phyloP scores from a whole-genome alignment of 2,113 vertebrate genomes.

The Chiloscyllium plagiosum region DNA sequence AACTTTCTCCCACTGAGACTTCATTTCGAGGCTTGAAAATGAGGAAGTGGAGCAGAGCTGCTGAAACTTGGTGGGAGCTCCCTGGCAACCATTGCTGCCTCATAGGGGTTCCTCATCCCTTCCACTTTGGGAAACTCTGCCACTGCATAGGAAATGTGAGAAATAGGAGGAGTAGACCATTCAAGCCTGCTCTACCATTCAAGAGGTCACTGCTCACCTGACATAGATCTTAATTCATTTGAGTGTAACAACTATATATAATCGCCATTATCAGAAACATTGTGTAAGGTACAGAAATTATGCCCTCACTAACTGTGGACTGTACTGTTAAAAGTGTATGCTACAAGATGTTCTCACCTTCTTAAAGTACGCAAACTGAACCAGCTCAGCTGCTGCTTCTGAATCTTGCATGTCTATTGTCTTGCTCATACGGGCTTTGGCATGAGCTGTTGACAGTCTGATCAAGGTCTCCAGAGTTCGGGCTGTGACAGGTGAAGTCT shows the following conservation, averaged over 20 bases:
- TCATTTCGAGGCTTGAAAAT: too few species aligned
- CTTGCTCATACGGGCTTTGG: conserved; percentile 93
- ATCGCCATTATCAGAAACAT: not conserved
- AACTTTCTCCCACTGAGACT: too few species aligned
- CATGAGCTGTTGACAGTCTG: conserved; percentile 85
- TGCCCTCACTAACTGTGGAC: not conserved
- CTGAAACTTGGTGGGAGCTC: too few species aligned
- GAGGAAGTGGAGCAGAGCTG: too few species aligned
- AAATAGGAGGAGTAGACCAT: not conserved
- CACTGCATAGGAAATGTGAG: not conserved
- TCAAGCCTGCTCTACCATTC: not conserved
- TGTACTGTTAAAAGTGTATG: not conserved
- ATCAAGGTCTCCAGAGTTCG: conserved; percentile 89
- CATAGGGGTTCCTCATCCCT: too few species aligned
- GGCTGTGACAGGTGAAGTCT: conserved; percentile 93
- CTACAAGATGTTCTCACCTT: conserved; percentile 60
- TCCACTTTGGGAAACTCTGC: too few species aligned
- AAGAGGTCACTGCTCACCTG: not conserved
- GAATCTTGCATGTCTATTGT: conserved; percentile 78
- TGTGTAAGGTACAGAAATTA: not conserved
- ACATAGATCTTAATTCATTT: not conserved
- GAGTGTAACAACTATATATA: not conserved
- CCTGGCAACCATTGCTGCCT: too few species aligned
- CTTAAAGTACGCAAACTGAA: conserved; percentile 96
- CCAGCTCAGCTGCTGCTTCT: conserved; percentile 83